Evolutionary conservation across 2,888 invertebrate genomes (phyloP).

Genomic region (Sinopyrophorus schimmeli): DNA sequence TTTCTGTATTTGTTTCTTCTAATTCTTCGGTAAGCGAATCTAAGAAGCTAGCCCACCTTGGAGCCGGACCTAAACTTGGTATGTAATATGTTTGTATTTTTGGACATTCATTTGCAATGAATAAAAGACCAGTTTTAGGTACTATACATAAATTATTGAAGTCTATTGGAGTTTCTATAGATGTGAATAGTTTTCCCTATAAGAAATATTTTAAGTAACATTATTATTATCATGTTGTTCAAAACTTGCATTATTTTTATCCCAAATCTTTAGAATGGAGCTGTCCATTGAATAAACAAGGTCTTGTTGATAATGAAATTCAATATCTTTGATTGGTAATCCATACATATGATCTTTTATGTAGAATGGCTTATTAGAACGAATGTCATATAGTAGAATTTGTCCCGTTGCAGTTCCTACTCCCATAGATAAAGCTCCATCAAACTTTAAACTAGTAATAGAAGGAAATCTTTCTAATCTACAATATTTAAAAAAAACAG

Average conservation of each 20-base stretch:
- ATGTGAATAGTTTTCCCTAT: conserved; percentile 90
- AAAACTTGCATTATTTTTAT: conserved; percentile 74
- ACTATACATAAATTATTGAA: conserved; percentile 93
- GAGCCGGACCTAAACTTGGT: conserved; percentile 90
- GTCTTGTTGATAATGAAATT: conserved; percentile 80
- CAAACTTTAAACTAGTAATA: conserved; percentile 77
- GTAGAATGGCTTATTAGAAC: conserved; percentile 84
- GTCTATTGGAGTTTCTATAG: conserved; percentile 83
- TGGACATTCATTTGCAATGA: conserved; percentile 92
- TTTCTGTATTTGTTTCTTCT: conserved; percentile 77
- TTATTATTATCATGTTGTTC: not conserved
- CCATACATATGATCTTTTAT: conserved; percentile 96
- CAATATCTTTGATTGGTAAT: conserved; percentile 84
- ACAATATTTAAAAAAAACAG: conserved; percentile 47
- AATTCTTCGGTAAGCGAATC: conserved; percentile 97
- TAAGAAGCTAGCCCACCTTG: conserved; percentile 95
- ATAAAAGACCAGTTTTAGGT: conserved; percentile 86
- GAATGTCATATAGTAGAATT: conserved; percentile 90
- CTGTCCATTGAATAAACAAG: conserved; percentile 88
- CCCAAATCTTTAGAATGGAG: conserved; percentile 89
- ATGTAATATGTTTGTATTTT: conserved; percentile 96
- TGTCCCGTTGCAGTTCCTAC: conserved; percentile 96
- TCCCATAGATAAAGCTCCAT: conserved; percentile 76
- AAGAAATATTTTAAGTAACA: conserved; percentile 40
- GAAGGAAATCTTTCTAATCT: conserved; percentile 70